Conservation (phyloP, 2,797 vertebrate species). For the Muscicapa striata region DNA sequence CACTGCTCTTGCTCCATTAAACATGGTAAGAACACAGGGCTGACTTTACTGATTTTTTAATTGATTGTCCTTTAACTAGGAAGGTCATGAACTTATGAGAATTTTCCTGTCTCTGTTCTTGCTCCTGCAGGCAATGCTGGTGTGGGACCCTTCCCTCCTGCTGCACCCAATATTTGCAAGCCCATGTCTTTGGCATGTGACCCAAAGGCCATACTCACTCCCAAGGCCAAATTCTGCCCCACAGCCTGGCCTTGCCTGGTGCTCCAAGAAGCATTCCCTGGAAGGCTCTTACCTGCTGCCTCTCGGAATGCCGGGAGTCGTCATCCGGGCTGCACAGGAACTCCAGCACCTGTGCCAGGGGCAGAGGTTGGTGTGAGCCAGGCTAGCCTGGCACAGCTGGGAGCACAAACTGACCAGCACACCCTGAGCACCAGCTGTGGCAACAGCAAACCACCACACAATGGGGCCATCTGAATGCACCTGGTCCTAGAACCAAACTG, state of each 20-base stretch:
- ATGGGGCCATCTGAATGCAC: accelerated
- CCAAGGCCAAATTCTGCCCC: neutral
- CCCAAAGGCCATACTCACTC: neutral
- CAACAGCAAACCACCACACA: neutral
- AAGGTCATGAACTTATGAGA: neutral
- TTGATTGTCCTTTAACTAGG: neutral
- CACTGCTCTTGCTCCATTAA: neutral
- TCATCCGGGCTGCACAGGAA: slow-evolving; percentile 96
- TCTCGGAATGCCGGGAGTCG: slow-evolving; percentile 92
- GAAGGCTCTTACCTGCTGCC: slow-evolving; percentile 88
- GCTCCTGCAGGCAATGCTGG: neutral
- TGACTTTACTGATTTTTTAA: neutral
- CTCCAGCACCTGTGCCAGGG: slow-evolving; percentile 87
- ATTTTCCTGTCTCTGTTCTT: neutral
- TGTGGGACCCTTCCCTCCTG: neutral
- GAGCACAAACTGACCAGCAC: neutral
- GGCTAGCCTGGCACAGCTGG: neutral
- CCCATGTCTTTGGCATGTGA: neutral
- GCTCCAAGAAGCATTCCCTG: neutral
- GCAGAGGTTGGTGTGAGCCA: neutral
- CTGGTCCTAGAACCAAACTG: neutral
- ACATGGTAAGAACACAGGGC: neutral
- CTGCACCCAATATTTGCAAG: neutral
- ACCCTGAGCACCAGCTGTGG: neutral
- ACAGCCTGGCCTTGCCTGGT: neutral